A percentile compares a stretch with the other conserved stretches of the same genome.
phyloP scores from a whole-genome alignment of 2,888 invertebrate genomes.

The Meloe dianella region DNA sequence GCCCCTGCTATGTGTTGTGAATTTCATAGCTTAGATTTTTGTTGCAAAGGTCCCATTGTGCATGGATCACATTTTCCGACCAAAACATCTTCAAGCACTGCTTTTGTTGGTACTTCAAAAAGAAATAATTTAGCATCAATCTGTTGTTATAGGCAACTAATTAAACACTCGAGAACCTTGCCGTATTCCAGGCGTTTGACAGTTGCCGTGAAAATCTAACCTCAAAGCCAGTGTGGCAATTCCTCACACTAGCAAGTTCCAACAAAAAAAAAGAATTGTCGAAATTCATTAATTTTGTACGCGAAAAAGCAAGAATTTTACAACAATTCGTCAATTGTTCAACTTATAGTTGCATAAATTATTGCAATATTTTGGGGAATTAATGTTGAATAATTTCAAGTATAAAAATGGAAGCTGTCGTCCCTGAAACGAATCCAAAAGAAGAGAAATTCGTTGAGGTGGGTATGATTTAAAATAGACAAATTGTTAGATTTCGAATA shows the following conservation, averaged over 20 bases:
- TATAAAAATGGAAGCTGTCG: background rate
- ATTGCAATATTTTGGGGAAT: background rate
- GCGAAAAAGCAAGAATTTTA: background rate
- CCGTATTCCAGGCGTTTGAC: background rate
- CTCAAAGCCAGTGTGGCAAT: conserved; percentile 9
- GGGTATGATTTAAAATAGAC: background rate
- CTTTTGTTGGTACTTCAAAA: too few relatives aligned
- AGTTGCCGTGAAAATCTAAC: background rate
- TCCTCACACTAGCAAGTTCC: background rate
- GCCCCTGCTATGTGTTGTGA: too few relatives aligned
- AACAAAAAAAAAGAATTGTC: background rate
- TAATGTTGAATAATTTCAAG: background rate
- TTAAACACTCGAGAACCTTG: background rate
- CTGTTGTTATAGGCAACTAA: background rate
- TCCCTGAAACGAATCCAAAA: conserved; percentile 5
- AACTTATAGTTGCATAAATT: background rate
- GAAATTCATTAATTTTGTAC: background rate
- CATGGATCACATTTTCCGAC: too few relatives aligned
- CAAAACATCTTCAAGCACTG: too few relatives aligned
- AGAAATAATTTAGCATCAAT: background rate
- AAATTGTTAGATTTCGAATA: too few relatives aligned
- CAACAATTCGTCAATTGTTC: background rate
- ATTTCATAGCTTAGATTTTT: too few relatives aligned
- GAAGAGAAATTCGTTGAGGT: conserved; percentile 5
- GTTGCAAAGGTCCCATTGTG: too few relatives aligned